These are phyloP conservation scores for Amphipoea oculea DNA, from an alignment of 2,888 invertebrate genomes.

Conservation along the genomic window DNA sequence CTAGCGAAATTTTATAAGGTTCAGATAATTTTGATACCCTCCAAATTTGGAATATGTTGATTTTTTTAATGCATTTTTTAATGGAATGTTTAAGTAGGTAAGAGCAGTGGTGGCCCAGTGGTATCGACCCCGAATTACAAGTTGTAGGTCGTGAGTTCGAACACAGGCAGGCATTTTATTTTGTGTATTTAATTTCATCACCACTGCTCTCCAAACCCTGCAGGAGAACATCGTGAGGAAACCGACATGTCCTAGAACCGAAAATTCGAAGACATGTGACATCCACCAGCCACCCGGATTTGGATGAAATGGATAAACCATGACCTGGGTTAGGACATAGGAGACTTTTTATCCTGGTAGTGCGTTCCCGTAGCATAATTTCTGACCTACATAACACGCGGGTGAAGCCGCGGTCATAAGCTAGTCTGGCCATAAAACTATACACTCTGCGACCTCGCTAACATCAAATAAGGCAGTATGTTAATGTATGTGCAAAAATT, in stretches of 20 bases:
- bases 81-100: too few relatives aligned
- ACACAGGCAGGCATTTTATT: too few relatives aligned
- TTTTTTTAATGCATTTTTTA: too few relatives aligned
- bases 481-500: slow-evolving; percentile 22
- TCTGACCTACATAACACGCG: neutral
- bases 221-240: too few relatives aligned
- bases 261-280: neutral
- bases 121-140: too few relatives aligned
- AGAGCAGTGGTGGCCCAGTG: too few relatives aligned
- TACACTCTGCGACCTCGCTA: neutral
- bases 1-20: neutral
- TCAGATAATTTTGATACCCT: neutral
- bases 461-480: slow-evolving; percentile 22
- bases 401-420: neutral
- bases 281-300: neutral
- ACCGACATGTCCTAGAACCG: neutral
- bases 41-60: neutral
- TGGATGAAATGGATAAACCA: too few relatives aligned
- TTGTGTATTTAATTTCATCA: too few relatives aligned
- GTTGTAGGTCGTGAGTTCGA: too few relatives aligned
- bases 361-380: neutral
- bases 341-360: neutral
- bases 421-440: neutral
- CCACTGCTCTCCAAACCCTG: too few relatives aligned
- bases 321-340: neutral